phyloP scores from a whole-genome alignment of 2,797 vertebrate genomes.

The Pseudochaenichthys georgianus region DNA sequence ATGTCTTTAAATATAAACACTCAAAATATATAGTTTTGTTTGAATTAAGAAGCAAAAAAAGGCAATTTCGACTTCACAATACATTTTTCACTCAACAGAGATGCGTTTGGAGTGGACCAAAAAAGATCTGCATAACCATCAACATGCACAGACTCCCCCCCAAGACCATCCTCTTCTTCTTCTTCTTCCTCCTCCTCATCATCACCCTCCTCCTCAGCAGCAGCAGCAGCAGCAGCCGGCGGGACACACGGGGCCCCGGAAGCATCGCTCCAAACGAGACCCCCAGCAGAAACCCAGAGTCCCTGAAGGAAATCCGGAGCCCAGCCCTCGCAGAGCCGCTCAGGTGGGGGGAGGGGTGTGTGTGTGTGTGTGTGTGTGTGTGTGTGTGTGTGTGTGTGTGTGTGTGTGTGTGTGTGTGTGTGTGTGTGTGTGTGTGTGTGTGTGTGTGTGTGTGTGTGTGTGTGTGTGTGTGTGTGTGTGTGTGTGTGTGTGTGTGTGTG shows the following conservation, averaged over 20 bases:
- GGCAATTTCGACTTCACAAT: too few species aligned
- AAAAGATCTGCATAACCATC: not conserved
- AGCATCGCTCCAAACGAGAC: constrained; percentile 39
- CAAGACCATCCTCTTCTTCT: not conserved
- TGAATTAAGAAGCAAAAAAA: too few species aligned
- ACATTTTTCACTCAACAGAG: constrained; percentile 43
- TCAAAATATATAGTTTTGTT: too few species aligned
- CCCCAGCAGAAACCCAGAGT: constrained; percentile 13
- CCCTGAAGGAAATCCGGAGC: constrained; percentile 14
- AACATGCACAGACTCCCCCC: not conserved
- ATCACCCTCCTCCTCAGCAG: not conserved
- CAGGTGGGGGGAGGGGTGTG: constrained; percentile 45
- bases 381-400: too few species aligned
- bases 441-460: too few species aligned
- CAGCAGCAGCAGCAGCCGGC: constrained; percentile 46
- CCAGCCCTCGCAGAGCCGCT: constrained; percentile 28
- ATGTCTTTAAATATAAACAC: too few species aligned
- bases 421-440: too few species aligned
- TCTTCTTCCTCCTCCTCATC: not conserved
- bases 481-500: too few species aligned
- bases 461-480: too few species aligned
- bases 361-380: too few species aligned
- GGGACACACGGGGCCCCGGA: constrained; percentile 67
- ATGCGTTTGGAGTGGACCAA: constrained; percentile 57
- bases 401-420: too few species aligned